Base-by-base conservation (phyloP, 92 coral and sea anemone genomes). In the Virgularia gustaviana region DNA sequence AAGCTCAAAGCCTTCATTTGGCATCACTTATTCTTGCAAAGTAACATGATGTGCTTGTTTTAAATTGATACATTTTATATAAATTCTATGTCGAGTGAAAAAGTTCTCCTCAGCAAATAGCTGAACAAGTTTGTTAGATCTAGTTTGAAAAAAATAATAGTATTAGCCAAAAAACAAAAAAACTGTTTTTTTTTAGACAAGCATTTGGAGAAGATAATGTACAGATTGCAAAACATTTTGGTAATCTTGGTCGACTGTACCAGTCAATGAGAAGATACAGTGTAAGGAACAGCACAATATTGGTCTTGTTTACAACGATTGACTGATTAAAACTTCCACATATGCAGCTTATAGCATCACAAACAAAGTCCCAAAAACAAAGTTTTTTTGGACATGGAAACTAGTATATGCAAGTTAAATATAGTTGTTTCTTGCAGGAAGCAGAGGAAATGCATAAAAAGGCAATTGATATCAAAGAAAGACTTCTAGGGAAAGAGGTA, bases 181-280 rank as follows among this genome's bases (percentile, higher is more conserved):
- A n/a, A n/a, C n/a, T n/a, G n/a, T n/a, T n/a, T n/a, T 52, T 52
- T 52, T 11, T 20, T 29, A 94, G 99, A 77, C 85, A 86, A 87
- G 91, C 99, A 9, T 94, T 94, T 80, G 99, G 99, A 19, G 99
- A 94, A 65, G 90, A 86, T 39, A 94, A 94, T 54, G 96, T 94
- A 34, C 99, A 94, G 61, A 94, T 96, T 49, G 99, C 99, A 28
- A 94, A 94, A 83, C 99, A 94, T 60, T 94, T 87, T 85, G 99
- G 99, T 23, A 94, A 94, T 49, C 78, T 94, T 24, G 99, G 99
- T 37, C 84, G 99, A 18, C 87, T 94, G 22, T 94, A 89, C 78
- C 99, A 94, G 60, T 94, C 99, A n/a, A 94, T 94, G 99, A 83
- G 88, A 78, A 78, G 89, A 85, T 94, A 87, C 45, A 33, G 73